Conservation (phyloP, 1,140 invertebrate genomes). For the Battus philenor region DNA sequence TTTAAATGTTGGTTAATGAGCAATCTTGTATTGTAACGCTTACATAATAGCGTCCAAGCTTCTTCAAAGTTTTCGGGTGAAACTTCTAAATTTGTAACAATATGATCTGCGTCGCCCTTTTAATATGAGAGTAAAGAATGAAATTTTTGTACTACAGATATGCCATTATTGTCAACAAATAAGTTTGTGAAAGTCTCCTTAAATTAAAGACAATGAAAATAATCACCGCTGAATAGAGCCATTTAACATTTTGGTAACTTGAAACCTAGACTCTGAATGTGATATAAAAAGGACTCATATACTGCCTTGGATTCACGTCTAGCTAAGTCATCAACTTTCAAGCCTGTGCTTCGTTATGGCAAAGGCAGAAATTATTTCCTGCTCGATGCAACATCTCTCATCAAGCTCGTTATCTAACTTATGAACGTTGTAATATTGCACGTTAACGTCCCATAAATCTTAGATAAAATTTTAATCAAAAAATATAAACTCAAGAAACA, state of each 20-base stretch:
- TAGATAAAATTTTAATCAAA: too few species aligned
- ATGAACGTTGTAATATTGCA: too few species aligned
- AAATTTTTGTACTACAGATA: constrained; percentile 15
- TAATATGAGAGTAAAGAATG: constrained; percentile 19
- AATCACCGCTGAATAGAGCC: constrained; percentile 33
- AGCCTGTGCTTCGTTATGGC: too few species aligned
- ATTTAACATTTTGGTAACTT: constrained; percentile 37
- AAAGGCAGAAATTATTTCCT: too few species aligned
- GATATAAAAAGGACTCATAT: too few species aligned
- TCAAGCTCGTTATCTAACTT: too few species aligned
- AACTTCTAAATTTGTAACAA: constrained; percentile 11
- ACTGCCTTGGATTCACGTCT: too few species aligned
- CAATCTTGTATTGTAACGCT: constrained; percentile 28
- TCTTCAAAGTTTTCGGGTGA: constrained; percentile 21
- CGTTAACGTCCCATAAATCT: too few species aligned
- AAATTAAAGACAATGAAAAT: constrained; percentile 45
- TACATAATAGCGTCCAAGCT: constrained; percentile 27
- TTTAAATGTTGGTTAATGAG: constrained; percentile 31
- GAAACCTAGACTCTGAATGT: constrained; percentile 1
- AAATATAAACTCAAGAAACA: too few species aligned
- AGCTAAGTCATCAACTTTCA: too few species aligned
- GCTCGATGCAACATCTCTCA: too few species aligned
- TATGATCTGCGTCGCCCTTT: constrained; percentile 6
- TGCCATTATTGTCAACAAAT: constrained; percentile 12
- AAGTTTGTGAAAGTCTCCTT: constrained; percentile 34